phyloP scores from a whole-genome alignment of 2,888 invertebrate genomes.

The Papilio protenor region DNA sequence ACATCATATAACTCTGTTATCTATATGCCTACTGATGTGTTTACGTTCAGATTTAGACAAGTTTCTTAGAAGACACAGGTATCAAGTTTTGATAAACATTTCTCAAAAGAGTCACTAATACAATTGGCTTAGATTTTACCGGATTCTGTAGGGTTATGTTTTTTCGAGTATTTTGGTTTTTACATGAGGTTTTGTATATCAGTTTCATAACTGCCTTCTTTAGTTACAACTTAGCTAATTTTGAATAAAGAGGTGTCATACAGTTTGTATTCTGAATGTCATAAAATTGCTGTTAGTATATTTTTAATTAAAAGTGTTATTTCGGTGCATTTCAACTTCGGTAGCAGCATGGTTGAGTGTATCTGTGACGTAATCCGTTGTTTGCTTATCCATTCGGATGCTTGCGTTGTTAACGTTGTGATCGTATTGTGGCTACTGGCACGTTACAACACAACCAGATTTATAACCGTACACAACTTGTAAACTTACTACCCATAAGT shows the following conservation, averaged over 20 bases:
- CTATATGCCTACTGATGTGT: neutral
- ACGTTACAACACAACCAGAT: slow-evolving; percentile 59
- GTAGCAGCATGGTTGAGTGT: slow-evolving; percentile 45
- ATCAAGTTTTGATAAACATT: neutral
- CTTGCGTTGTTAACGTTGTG: slow-evolving; percentile 75
- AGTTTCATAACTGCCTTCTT: too few relatives aligned
- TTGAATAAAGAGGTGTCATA: neutral
- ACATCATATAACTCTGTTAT: neutral
- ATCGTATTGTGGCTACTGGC: slow-evolving; percentile 66
- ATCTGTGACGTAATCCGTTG: slow-evolving; percentile 70
- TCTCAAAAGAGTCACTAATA: neutral
- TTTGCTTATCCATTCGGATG: slow-evolving; percentile 76
- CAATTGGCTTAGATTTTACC: too few relatives aligned
- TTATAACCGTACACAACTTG: slow-evolving; percentile 46
- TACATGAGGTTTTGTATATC: too few relatives aligned
- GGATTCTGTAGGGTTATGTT: too few relatives aligned
- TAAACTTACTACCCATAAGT: slow-evolving; percentile 23
- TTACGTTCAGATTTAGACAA: slow-evolving; percentile 3
- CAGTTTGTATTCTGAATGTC: neutral
- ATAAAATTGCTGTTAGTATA: neutral
- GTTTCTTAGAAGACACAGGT: neutral
- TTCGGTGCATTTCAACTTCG: neutral
- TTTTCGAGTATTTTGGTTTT: too few relatives aligned
- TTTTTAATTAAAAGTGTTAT: neutral
- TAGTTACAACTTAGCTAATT: neutral